Base-by-base conservation (phyloP, 2,113 vertebrate genomes). In the Tonatia bakeri region DNA sequence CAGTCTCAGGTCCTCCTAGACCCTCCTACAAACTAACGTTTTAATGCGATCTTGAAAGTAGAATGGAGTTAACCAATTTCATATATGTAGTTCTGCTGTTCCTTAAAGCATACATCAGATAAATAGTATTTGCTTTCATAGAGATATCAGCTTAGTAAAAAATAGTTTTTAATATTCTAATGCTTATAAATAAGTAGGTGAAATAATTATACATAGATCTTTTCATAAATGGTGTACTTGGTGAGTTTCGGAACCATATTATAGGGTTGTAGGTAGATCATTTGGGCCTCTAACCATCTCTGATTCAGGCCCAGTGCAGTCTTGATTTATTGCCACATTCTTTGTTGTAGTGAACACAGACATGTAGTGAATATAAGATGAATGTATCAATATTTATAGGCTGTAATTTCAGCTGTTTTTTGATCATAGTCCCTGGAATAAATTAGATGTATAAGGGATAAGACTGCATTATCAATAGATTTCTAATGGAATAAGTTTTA, bases 331-430 rank as follows among this genome's bases (percentile, higher is more conserved):
- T 70, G 31, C 80, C 65, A 5, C 45, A 43, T 87, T 97, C 87
- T 84, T 1, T 90, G 69, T 92, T 45, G 17, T 47, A 40, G 40
- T 94, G 33, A 92, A 79, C 33, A 90, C 20, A 90, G 84, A 28
- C 24, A 1, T 20, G 3, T 45, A 72, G 24, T 76, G 12, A 24
- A 79, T 52, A 75, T 19, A 90, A 93, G 28, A 69, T 59, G 28
- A 82, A 69, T 70, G 3, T 10, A 64, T 64, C 59, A 64, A 31
- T 64, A 6, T 84, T 95, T 70, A 33, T 54, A 81, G 73, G 89
- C 14, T 95, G 64, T 47, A 93, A 77, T 94, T 90, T 96, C 54
- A 85, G 14, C 38, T 97, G 22, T 45, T 83, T 91, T 93, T 70
- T n/a, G 36, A 59, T 80, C 10, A 1, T 77, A 90, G 12, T 40